phyloP scores from a whole-genome alignment of 2,113 vertebrate genomes.

The Dasyurus viverrinus region DNA sequence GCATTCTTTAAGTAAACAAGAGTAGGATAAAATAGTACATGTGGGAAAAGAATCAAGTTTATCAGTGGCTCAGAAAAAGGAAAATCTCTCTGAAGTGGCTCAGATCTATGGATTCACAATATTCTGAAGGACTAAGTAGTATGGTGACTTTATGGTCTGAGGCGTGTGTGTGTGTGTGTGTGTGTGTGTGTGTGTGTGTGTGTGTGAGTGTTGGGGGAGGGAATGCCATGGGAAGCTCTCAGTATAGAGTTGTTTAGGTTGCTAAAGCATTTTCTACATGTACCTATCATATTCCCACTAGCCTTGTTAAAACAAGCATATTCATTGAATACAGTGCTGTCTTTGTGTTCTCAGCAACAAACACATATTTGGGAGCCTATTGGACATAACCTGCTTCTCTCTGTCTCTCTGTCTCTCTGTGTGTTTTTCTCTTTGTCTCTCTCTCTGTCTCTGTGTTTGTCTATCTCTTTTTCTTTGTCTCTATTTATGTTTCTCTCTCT shows the following conservation, averaged over 20 bases:
- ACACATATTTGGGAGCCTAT: constrained; percentile 72
- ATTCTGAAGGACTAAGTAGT: constrained; percentile 20
- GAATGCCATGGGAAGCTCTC: constrained; percentile 77
- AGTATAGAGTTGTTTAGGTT: constrained; percentile 70
- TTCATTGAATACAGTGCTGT: constrained; percentile 78
- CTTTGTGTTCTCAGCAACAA: constrained; percentile 84
- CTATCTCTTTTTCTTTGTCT: not conserved
- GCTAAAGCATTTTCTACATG: constrained; percentile 77
- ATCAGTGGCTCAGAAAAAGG: not conserved
- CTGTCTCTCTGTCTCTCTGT: no score
- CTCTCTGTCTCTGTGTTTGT: no score
- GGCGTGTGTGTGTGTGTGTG: constrained; percentile 51
- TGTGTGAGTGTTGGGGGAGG: constrained; percentile 23
- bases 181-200: constrained; percentile 46
- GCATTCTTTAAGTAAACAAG: not conserved
- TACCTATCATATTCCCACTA: constrained; percentile 82
- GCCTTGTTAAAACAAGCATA: constrained; percentile 77
- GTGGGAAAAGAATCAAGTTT: not conserved
- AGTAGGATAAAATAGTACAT: not conserved
- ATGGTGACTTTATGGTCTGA: fast-evolving
- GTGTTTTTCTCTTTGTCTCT: no score
- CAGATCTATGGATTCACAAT: not conserved
- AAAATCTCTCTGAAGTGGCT: not conserved
- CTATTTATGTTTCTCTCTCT: not conserved
- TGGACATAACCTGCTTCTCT: constrained; percentile 58